phyloP scores from a whole-genome alignment of 2,888 invertebrate genomes.

The Galerucella pusilla region DNA sequence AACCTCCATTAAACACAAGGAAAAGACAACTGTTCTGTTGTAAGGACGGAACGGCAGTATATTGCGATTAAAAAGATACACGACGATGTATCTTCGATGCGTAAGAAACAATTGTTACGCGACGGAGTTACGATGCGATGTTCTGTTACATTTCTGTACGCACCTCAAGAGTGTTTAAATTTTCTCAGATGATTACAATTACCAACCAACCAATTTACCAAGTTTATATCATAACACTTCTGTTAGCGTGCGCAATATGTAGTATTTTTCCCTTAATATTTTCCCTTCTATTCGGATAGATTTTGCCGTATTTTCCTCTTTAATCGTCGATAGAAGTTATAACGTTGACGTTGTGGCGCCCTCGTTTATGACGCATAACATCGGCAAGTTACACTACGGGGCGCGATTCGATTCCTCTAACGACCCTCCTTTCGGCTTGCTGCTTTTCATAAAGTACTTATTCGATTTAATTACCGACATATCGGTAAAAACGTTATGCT shows the following conservation, averaged over 20 bases:
- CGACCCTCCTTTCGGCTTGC: neutral
- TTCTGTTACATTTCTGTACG: too few species aligned
- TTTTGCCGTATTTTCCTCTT: neutral
- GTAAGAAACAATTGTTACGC: too few species aligned
- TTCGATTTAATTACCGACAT: slow-evolving; percentile 10
- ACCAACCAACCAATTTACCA: too few species aligned
- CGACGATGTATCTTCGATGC: too few species aligned
- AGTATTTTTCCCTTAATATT: slow-evolving; percentile 27
- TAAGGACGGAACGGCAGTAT: too few species aligned
- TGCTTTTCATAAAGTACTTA: slow-evolving; percentile 11
- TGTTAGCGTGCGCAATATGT: slow-evolving; percentile 21
- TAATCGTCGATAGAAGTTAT: neutral
- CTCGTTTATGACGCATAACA: slow-evolving; percentile 11
- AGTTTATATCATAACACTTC: neutral
- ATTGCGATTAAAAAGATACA: too few species aligned
- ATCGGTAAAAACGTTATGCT: slow-evolving; percentile 1
- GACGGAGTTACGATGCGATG: too few species aligned
- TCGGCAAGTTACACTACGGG: slow-evolving; percentile 11
- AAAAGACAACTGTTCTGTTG: too few species aligned
- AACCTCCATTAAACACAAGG: too few species aligned
- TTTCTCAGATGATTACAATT: too few species aligned
- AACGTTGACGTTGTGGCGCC: neutral
- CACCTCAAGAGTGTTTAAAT: too few species aligned
- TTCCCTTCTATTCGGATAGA: slow-evolving; percentile 7
- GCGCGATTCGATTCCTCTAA: slow-evolving; percentile 10